Evolutionary conservation across 2,113 vertebrate genomes (phyloP), one percentile per base, ranked within the genome.

Genomic region (Tragelaphus scriptus): DNA sequence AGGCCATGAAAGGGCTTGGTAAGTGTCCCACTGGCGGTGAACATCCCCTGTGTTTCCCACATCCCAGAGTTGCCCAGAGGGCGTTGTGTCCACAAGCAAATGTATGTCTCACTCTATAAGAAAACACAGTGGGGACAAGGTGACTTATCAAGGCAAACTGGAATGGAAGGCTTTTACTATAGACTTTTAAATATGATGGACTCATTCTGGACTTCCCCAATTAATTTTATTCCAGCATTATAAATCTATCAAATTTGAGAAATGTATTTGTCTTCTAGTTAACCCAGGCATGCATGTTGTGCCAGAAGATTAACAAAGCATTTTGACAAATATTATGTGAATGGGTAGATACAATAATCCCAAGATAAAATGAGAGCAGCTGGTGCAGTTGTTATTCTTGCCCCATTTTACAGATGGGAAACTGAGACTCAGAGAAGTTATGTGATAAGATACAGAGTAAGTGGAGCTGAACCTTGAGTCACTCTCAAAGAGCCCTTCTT

Each of bases 1-100:
- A 97, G 86, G 99, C 99, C 95, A 99, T 99, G 99, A 99, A 99
- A 97, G 99, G 99, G 81, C 28, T 99, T 0, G 99, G 99, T 99
- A 97, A 99, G 99, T 98, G 40, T 71, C 90, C 53, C 3, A 1
- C 59, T 0, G 12, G 17, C 53, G 25, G 28, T 14, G 32, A 88
- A 13, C 30, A 7, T 79, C 25, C 32, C 25, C 28, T 59, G 1
- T 23, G 63, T 14, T 2, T 26, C 19, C 7, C 19, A 13, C 1
- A 23, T n/a, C n/a, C 21, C 87, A 56, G 49, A 40, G n/a, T 58
- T 59, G 7, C 56, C 53, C 11, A 25, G 59, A 90, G 51, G n/a
- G 25, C 19, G 16, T 75, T 15, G 12, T 49, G 40, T 32, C 51
- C 7, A 5, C 55, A 28, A 79, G 81, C 32, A 16, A 25, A 36